Percentiles rank a stretch among this genome's conserved stretches.
phyloP scores from a whole-genome alignment of 2,797 vertebrate species.

The Spheniscus humboldti region DNA sequence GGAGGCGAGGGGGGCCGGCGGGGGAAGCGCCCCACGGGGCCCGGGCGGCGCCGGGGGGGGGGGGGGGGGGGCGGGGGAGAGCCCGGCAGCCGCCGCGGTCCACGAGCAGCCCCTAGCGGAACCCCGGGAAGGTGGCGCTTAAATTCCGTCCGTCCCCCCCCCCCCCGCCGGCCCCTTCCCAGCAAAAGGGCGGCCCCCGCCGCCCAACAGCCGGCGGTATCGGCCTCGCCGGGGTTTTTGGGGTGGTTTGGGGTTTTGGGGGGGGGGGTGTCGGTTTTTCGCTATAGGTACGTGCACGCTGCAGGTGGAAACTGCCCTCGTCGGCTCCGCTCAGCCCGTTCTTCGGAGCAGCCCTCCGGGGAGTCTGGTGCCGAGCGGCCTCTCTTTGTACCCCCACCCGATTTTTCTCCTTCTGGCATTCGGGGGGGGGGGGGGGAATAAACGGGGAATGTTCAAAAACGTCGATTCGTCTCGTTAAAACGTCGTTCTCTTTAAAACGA shows the following conservation, averaged over 20 bases:
- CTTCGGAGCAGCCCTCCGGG: background rate
- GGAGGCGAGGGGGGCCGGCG: too few species aligned
- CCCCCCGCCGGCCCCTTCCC: too few species aligned
- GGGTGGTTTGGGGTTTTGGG: too few species aligned
- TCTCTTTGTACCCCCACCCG: background rate
- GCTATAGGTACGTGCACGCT: too few species aligned
- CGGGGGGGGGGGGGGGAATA: background rate
- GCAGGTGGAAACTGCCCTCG: too few species aligned
- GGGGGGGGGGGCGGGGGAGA: background rate
- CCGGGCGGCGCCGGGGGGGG: too few species aligned
- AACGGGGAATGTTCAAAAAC: background rate
- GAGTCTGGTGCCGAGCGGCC: background rate
- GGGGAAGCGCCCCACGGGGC: background rate
- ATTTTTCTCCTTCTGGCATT: background rate
- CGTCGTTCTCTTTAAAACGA: background rate
- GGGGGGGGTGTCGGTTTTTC: too few species aligned
- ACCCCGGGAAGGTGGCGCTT: background rate
- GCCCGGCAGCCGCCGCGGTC: conserved; percentile 33
- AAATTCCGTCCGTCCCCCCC: background rate
- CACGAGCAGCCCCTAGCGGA: conserved; percentile 79
- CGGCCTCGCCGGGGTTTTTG: background rate
- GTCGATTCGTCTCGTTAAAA: background rate
- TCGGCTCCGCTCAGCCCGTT: background rate
- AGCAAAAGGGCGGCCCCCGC: background rate
- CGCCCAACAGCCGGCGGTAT: too few species aligned